Evolutionary conservation across 2,113 vertebrate genomes (phyloP), one percentile per base, ranked within the genome.

Genomic region (Melanostigma gelatinosum): DNA sequence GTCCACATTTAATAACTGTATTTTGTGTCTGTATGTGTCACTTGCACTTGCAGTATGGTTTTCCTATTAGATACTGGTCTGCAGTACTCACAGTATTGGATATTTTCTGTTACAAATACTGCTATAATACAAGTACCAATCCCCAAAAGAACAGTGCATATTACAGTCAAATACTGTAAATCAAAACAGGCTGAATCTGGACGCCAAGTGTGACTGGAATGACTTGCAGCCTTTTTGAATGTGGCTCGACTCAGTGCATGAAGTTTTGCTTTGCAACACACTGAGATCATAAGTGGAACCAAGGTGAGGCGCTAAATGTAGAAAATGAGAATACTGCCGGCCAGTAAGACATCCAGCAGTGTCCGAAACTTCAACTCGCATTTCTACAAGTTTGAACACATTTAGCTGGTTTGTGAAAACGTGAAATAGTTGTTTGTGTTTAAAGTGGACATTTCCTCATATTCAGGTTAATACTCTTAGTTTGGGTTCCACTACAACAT

Each of bases 201-300:
- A 50, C 40, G 57, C 55, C 61, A 42, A 27, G 36, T 52, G 46
- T 16, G 29, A 63, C 13, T 29, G 6, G 27, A 64, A 62, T 66
- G 29, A 67, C 74, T 62, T 72, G 62, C 29, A 65, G 44, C 29
- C 61, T 18, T 60, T 64, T 70, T 74, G 40, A 64, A 62, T 32
- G 29, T 70, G 64, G 18, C 55, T 83, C 5, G 20, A n/a, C 50
- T 72, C 60, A 65, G 44, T 65, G 42, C 27, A 18, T 65, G 76
- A 46, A 44, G 66, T 71, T 67, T 77, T 15, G 4, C n/a, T n/a
- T 57, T 80, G 50, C 29, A 52, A 34, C 18, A 38, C 11, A 57
- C 20, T 12, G 20, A 44, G 55, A 52, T 20, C 18, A n/a, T 1
- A 7, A 73, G 44, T 74, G 72, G 77, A 65, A 62, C n/a, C 15